Conservation (phyloP, 2,797 vertebrate species). For the Tarsius wallacei region DNA sequence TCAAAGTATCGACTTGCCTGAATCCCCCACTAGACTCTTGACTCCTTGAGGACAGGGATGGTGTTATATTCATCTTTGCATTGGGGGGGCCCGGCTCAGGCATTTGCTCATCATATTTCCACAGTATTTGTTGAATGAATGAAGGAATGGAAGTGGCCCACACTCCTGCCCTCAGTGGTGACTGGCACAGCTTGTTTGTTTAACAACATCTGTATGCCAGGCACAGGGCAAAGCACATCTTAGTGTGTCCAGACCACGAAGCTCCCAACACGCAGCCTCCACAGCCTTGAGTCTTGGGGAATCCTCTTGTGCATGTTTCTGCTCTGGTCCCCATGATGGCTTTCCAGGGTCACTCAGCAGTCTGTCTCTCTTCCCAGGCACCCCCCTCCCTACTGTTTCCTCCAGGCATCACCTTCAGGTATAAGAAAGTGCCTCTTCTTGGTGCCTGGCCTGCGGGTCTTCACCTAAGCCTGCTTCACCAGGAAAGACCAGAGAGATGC, state of each 20-base stretch:
- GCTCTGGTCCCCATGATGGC: background rate
- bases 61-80: background rate
- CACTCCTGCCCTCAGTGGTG: fast-evolving
- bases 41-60: background rate
- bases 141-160: background rate
- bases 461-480: background rate
- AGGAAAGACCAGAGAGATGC: background rate
- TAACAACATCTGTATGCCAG: background rate
- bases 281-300: background rate
- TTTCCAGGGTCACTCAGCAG: background rate
- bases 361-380: background rate
- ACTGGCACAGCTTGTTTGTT: background rate
- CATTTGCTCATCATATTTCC: background rate
- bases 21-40: no score
- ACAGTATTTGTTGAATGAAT: background rate
- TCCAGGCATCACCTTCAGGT: background rate
- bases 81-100: background rate
- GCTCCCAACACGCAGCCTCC: background rate
- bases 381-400: background rate
- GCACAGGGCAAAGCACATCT: background rate
- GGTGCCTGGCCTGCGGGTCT: background rate
- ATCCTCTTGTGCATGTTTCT: background rate
- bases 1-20: background rate
- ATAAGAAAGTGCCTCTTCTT: background rate
- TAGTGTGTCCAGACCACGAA: background rate